Base-by-base conservation (phyloP, 2,888 invertebrate genomes). In the Eudemis profundana region DNA sequence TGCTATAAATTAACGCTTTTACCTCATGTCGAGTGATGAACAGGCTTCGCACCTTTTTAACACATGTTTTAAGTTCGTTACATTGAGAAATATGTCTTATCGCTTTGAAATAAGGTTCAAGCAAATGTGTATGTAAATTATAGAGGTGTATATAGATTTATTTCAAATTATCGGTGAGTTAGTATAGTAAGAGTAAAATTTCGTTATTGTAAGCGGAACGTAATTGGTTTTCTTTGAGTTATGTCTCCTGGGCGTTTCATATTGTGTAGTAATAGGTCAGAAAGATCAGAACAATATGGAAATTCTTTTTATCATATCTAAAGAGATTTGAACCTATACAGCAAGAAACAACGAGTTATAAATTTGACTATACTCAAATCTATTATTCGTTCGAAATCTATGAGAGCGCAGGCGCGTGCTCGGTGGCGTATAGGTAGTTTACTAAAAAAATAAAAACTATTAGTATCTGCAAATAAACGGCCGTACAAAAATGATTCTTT, bases 11-110 rank as follows among this genome's bases (percentile, higher is more conserved):
- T 53, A 38, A 12, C 23, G 19, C 38, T 47, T 54, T 14, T 27
- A 51, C 42, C 49, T 10, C 49, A 61, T 17, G 60, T 29, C 15
- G 60, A 50, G 40, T 62, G 47, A 47, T 62, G 29, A 38, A 54
- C 23, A 38, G 17, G 2, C 10, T 47, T 47, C 10, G 27, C 61
- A 47, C 51, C 8, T 38, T 23, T 17, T 47, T 36, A 60, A 50
- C 51, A 19, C 5, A 60, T 50, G n/a, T n/a, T n/a, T n/a, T n/a
- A n/a, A n/a, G n/a, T n/a, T n/a, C 2, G 14, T 23, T 7, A 1
- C 27, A 47, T 5, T 27, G 14, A 14, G 19, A 44, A 40, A 40
- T 40, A 40, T 5, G 15, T 4, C 8, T 7, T 7, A 40, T 8
- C 15, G 40, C 12, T 4, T 46, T 4, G 46, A 8, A 33, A 33